phyloP scores from a whole-genome alignment of 2,113 vertebrate species.

The Pycnonotus jocosus region DNA sequence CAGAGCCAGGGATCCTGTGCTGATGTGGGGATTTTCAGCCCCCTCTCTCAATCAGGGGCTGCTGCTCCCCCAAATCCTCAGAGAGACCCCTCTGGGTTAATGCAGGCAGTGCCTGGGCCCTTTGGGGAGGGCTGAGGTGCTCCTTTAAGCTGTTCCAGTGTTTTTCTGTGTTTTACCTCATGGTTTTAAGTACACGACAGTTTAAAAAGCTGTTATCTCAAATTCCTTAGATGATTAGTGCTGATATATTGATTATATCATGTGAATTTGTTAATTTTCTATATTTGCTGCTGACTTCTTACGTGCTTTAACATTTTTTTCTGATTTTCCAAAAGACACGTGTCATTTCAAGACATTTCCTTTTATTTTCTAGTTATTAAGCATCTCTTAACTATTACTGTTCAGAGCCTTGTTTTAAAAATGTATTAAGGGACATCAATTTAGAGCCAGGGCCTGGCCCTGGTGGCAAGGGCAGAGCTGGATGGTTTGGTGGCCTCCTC shows the following conservation, averaged over 20 bases:
- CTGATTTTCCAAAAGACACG: no score
- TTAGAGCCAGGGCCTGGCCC: no score
- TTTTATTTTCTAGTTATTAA: no score
- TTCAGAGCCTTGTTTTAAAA: no score
- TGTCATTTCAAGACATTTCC: no score
- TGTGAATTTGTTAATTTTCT: background rate
- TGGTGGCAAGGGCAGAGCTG: background rate
- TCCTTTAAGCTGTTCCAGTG: background rate
- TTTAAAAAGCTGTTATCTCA: background rate
- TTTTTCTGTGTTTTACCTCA: background rate
- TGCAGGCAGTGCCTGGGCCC: background rate
- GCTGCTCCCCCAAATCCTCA: background rate
- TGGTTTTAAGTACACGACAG: background rate
- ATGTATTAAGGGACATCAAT: no score
- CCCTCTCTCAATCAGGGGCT: accelerated
- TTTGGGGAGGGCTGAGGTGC: background rate
- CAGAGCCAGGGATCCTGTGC: background rate
- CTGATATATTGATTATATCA: background rate
- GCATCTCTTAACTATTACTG: no score
- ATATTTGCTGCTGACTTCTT: background rate
- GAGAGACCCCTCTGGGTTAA: accelerated
- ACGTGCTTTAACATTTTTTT: no score
- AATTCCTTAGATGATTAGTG: background rate
- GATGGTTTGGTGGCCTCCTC: background rate
- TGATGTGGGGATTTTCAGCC: accelerated